These are phyloP conservation scores for Drosophila subquinaria DNA, from an alignment of 2,888 invertebrate genomes.

Conservation along the genomic window DNA sequence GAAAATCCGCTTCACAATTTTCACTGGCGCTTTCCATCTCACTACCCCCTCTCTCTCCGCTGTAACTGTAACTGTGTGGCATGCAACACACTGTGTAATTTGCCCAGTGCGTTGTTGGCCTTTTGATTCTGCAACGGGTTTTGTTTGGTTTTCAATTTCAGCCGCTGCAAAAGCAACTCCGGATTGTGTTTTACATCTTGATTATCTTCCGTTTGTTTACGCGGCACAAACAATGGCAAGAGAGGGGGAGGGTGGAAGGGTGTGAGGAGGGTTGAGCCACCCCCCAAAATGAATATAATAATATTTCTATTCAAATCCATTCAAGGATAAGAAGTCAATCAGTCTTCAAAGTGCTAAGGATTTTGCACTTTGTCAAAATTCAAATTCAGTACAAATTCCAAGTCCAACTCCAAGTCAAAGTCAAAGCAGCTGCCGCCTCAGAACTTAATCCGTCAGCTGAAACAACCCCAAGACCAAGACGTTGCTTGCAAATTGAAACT, in stretches of 20 bases:
- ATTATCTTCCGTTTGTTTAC: slow-evolving; percentile 82
- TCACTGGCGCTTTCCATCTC: slow-evolving; percentile 34
- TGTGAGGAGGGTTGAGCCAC: slow-evolving; percentile 10
- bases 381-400: slow-evolving; percentile 65
- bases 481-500: slow-evolving; percentile 76
- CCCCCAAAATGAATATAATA: slow-evolving; percentile 56
- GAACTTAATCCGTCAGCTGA: slow-evolving; percentile 69
- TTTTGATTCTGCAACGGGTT: slow-evolving; percentile 68
- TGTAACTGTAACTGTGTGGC: slow-evolving; percentile 56
- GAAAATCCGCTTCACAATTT: slow-evolving; percentile 75
- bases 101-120: slow-evolving; percentile 57
- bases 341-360: slow-evolving; percentile 83
- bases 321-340: slow-evolving; percentile 84
- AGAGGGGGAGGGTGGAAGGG: not conserved
- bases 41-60: slow-evolving; percentile 8
- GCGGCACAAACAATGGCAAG: slow-evolving; percentile 43
- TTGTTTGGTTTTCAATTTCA: slow-evolving; percentile 82
- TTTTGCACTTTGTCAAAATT: slow-evolving; percentile 82
- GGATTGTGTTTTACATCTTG: slow-evolving; percentile 81
- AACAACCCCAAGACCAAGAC: slow-evolving; percentile 80
- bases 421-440: slow-evolving; percentile 25
- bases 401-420: not conserved
- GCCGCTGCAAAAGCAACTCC: slow-evolving; percentile 30
- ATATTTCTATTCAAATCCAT: slow-evolving; percentile 79
- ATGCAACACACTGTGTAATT: slow-evolving; percentile 54